phyloP scores from a whole-genome alignment of 2,888 invertebrate genomes.

The Blomia tropicalis region DNA sequence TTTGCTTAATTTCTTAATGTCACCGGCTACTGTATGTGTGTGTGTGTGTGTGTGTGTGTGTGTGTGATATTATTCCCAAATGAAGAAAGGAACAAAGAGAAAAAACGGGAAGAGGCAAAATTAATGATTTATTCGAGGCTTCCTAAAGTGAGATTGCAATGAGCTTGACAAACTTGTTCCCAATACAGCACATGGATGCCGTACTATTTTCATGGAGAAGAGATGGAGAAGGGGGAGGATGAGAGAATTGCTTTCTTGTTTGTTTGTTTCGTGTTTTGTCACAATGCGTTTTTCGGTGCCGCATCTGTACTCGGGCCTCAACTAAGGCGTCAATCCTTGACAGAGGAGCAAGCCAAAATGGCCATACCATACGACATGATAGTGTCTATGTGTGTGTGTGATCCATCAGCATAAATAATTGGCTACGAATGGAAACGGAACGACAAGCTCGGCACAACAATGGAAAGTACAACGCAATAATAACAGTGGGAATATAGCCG shows the following conservation, averaged over 20 bases:
- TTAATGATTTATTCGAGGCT: conserved; percentile 9
- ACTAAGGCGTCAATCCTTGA: neutral
- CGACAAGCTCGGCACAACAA: neutral
- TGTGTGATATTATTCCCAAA: neutral
- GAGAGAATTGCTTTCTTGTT: neutral
- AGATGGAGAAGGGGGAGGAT: too few relatives aligned
- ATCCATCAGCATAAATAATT: conserved; percentile 12
- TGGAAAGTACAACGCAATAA: too few relatives aligned
- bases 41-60: too few relatives aligned
- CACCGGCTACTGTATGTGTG: conserved; percentile 11
- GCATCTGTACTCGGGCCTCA: too few relatives aligned
- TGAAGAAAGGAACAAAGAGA: conserved; percentile 3
- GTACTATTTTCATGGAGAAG: too few relatives aligned
- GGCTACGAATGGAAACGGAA: too few relatives aligned
- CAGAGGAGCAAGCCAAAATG: neutral
- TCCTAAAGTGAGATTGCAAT: conserved; percentile 3
- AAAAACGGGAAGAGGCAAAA: conserved; percentile 1
- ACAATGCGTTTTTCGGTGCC: too few relatives aligned
- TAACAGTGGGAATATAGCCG: too few relatives aligned
- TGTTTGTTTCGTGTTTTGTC: conserved; percentile 7
- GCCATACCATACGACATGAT: too few relatives aligned
- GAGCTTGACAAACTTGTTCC: conserved; percentile 12
- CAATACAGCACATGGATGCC: neutral
- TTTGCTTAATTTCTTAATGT: conserved; percentile 15
- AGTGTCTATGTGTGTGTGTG: neutral